Conservation (phyloP, 2,888 invertebrate species). For the Frankliniella intonsa region DNA sequence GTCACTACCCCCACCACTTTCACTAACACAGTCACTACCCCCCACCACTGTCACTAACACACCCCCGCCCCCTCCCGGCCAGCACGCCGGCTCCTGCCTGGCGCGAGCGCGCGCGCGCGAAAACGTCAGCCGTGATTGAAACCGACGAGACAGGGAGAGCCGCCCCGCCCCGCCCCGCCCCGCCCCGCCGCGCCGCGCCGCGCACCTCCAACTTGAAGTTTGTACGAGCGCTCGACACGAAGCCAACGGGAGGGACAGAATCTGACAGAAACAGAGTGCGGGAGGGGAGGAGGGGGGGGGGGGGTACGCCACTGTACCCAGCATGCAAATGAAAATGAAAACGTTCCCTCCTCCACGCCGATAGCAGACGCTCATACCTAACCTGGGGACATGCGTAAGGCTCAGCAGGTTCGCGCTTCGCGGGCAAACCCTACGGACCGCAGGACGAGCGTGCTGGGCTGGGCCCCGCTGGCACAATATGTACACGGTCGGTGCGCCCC, state of each 20-base stretch:
- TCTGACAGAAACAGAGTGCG: not conserved
- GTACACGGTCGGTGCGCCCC: not conserved
- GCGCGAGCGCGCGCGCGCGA: not conserved
- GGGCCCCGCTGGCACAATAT: not conserved
- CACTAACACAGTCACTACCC: not conserved
- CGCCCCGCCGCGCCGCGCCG: not conserved
- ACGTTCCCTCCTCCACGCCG: not conserved
- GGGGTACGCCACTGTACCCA: not conserved
- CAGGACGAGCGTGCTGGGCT: not conserved
- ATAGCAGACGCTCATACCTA: not conserved
- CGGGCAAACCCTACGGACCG: not conserved
- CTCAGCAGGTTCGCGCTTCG: too few relatives aligned
- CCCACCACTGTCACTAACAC: too few relatives aligned
- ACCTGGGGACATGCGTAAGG: too few relatives aligned
- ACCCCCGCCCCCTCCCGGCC: not conserved
- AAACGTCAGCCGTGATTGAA: constrained; percentile 2
- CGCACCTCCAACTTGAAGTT: not conserved
- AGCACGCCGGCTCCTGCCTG: not conserved
- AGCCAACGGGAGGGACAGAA: too few relatives aligned
- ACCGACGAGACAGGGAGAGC: not conserved
- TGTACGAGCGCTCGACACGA: too few relatives aligned
- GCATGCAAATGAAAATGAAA: not conserved
- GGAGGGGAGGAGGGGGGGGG: not conserved
- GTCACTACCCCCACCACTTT: not conserved
- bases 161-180: not conserved